These are phyloP conservation scores for Tetramorium alpestre DNA, from an alignment of 1,140 invertebrate genomes.

Conservation along the genomic window DNA sequence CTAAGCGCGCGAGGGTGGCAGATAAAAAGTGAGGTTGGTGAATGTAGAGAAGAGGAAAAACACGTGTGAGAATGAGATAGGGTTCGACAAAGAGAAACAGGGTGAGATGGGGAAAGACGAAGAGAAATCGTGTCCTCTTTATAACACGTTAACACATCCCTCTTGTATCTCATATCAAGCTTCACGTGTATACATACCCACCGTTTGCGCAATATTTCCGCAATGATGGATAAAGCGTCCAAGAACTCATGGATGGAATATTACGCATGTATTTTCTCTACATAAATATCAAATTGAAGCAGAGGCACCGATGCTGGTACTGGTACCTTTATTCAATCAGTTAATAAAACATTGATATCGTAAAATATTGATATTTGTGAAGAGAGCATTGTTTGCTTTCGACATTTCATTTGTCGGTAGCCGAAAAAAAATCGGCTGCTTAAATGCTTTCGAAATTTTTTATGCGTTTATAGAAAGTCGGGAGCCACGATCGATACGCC, in stretches of 20 bases:
- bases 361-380: constrained; percentile 6
- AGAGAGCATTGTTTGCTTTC: neutral
- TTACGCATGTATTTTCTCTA: neutral
- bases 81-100: constrained; percentile 40
- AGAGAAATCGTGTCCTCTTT: constrained; percentile 49
- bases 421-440: neutral
- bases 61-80: constrained; percentile 26
- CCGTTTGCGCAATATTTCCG: neutral
- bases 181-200: neutral
- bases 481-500: neutral
- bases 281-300: neutral
- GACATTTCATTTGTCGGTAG: constrained; percentile 8
- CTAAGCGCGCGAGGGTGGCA: constrained; percentile 22
- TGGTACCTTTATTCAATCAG: neutral
- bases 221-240: constrained; percentile 35
- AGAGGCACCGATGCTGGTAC: neutral
- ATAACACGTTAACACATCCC: constrained; percentile 39
- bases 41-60: neutral
- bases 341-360: constrained; percentile 26
- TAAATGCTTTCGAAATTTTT: neutral
- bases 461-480: neutral
- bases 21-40: constrained; percentile 44
- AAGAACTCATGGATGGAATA: constrained; percentile 3
- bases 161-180: constrained; percentile 33
- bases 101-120: constrained; percentile 31